Conservation (phyloP, 2,113 vertebrate species). For the Solea solea region DNA sequence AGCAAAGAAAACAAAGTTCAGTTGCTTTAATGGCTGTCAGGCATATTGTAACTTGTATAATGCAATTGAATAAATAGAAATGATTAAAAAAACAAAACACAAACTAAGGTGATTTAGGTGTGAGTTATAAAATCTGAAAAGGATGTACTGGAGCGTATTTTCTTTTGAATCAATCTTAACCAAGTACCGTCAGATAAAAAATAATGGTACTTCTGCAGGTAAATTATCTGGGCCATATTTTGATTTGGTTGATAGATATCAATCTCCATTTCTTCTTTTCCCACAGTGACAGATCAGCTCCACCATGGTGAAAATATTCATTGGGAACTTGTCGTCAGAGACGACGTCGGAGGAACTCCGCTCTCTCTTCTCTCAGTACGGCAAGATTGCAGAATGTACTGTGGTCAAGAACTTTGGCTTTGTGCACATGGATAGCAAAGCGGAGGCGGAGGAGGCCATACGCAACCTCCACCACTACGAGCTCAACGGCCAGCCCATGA, state of each 20-base stretch:
- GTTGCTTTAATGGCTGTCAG: too few species aligned
- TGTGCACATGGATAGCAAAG: slow-evolving; percentile 93
- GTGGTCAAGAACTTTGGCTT: slow-evolving; percentile 98
- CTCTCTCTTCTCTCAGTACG: slow-evolving; percentile 93
- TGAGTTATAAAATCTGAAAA: too few species aligned
- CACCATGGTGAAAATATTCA: slow-evolving; percentile 96
- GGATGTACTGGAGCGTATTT: too few species aligned
- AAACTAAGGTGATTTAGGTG: too few species aligned
- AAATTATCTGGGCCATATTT: not conserved
- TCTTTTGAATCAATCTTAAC: too few species aligned
- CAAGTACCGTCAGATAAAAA: too few species aligned
- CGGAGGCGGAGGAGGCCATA: slow-evolving; percentile 92
- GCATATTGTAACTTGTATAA: too few species aligned
- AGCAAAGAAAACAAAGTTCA: too few species aligned
- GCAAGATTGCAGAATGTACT: slow-evolving; percentile 93
- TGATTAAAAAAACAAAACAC: too few species aligned
- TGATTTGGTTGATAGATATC: not conserved
- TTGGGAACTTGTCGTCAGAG: slow-evolving; percentile 93
- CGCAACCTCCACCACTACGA: slow-evolving; percentile 94
- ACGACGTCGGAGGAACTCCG: slow-evolving; percentile 92
- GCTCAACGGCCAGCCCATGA: slow-evolving; percentile 93
- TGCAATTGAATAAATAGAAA: too few species aligned
- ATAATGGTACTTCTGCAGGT: too few species aligned
- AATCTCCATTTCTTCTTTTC: not conserved
- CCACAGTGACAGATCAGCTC: slow-evolving; percentile 45